phyloP scores from a whole-genome alignment of 2,113 vertebrate species.

The cat (Felis catus) region F.catus_Fca126_mat1.0 CM031411.1:87845501-87846000 shows the following conservation, averaged over 20 bases:
- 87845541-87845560: neutral
- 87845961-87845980: conserved; percentile 28
- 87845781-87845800: conserved; percentile 39
- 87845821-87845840: conserved; percentile 19
- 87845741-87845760: conserved; percentile 37
- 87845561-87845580: neutral
- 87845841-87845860: conserved; percentile 48
- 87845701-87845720: conserved; percentile 1
- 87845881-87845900: conserved; percentile 23
- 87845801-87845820: conserved; percentile 47
- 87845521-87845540: neutral
- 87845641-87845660: conserved; percentile 23
- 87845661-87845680: conserved; percentile 41
- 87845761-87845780: conserved; percentile 46
- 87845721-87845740: conserved; percentile 29
- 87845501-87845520: neutral
- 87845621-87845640: neutral
- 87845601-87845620: conserved; percentile 6
- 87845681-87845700: neutral
- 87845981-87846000: conserved; percentile 41
- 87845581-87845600: conserved; percentile 10
- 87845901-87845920: conserved; percentile 30
- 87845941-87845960: conserved; percentile 22
- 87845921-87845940: neutral
- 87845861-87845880: conserved; percentile 7